phyloP scores from a whole-genome alignment of 1,140 invertebrate genomes.

The Trachymyrmex cornetzi region DNA sequence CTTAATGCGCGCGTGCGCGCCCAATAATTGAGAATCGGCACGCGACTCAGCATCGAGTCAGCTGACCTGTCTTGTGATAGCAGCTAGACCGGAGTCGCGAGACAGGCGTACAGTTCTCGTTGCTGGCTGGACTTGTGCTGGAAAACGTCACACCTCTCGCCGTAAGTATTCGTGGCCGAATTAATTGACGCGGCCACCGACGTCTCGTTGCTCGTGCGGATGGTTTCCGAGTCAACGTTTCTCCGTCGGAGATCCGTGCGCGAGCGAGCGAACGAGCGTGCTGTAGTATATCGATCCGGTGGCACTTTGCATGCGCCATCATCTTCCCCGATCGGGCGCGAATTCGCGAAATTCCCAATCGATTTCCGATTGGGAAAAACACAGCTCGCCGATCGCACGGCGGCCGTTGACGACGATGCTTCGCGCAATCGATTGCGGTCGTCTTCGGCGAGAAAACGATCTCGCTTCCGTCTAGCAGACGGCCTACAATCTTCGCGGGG shows the following conservation, averaged over 20 bases:
- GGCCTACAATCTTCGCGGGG: constrained; percentile 74
- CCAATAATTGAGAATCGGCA: constrained; percentile 72
- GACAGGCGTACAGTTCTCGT: constrained; percentile 58
- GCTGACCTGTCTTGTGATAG: constrained; percentile 86
- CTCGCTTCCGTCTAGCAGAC: constrained; percentile 61
- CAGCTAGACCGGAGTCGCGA: constrained; percentile 69
- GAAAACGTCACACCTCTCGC: constrained; percentile 71
- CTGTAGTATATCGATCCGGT: constrained; percentile 67
- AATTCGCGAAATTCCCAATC: not conserved
- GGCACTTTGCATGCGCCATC: constrained; percentile 80
- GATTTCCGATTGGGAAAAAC: not conserved
- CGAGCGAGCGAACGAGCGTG: constrained; percentile 7
- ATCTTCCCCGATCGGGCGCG: constrained; percentile 66
- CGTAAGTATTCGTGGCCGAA: constrained; percentile 20
- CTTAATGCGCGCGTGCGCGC: constrained; percentile 7
- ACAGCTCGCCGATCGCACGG: not conserved
- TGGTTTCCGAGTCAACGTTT: not conserved
- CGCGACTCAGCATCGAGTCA: constrained; percentile 78
- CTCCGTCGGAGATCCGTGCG: not conserved
- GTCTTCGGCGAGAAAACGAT: too few relatives aligned
- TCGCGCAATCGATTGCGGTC: constrained; percentile 1
- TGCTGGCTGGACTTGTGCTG: constrained; percentile 76
- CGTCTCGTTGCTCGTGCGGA: not conserved
- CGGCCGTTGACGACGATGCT: not conserved
- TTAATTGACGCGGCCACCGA: not conserved